Evolutionary conservation across 2,888 invertebrate species (phyloP).

Genomic region (Koerneria pararmatus): DNA sequence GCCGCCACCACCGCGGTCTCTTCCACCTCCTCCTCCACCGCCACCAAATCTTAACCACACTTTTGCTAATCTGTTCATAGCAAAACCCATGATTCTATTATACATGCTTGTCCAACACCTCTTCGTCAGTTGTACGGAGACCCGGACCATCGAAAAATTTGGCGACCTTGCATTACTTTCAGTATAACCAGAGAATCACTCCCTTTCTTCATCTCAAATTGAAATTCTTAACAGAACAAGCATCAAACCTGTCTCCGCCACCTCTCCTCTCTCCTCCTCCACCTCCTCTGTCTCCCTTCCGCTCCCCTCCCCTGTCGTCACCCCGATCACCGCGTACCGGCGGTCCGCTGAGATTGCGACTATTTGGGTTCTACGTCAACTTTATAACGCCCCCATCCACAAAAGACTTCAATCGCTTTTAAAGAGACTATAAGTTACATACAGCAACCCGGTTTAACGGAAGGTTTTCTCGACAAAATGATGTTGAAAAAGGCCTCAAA

Average conservation of each 20-base stretch:
- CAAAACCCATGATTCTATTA: not conserved
- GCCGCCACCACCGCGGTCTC: not conserved
- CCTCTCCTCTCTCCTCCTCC: too few relatives aligned
- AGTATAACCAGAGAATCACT: too few relatives aligned
- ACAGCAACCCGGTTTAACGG: too few relatives aligned
- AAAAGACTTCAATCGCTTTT: too few relatives aligned
- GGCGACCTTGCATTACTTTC: too few relatives aligned
- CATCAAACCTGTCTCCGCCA: too few relatives aligned
- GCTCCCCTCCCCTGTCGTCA: not conserved
- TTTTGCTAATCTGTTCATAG: not conserved
- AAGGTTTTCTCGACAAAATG: too few relatives aligned
- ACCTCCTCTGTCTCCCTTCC: too few relatives aligned
- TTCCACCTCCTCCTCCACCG: conserved; percentile 6
- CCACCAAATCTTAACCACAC: conserved; percentile 15
- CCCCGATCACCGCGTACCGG: not conserved
- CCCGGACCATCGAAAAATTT: too few relatives aligned
- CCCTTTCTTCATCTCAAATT: not conserved
- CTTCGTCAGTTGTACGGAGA: conserved; percentile 16
- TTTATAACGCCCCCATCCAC: not conserved
- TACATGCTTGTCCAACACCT: not conserved
- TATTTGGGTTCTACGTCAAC: not conserved
- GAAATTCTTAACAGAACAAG: too few relatives aligned
- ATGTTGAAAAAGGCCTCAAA: too few relatives aligned
- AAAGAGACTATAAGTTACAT: too few relatives aligned
- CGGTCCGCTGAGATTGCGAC: not conserved